Base-by-base conservation (phyloP, 2,113 vertebrate genomes). In the Rana temporaria region DNA sequence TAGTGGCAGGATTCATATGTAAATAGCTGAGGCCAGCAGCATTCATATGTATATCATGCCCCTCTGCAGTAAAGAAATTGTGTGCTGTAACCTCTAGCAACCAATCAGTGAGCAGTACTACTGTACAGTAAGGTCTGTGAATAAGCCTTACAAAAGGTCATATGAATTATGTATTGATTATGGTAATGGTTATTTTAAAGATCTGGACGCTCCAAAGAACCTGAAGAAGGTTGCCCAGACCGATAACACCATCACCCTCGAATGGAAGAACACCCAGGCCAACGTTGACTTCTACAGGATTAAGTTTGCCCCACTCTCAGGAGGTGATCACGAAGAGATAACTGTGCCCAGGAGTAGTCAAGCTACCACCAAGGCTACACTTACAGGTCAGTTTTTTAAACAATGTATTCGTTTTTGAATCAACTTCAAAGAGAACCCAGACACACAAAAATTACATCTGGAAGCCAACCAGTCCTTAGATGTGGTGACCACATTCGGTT, bases 281-380 rank as follows among this genome's bases (percentile, higher is more conserved):
- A 85, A 90, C 0, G 89, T 96, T 0, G 93, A 95, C 63, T 94
- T 81, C 83, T 99, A 98, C 78, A 91, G 97, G 55, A 95, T 99
- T 79, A 99, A 99, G 86, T 99, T 96, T 0, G 97, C 97, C 11
- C 96, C 98, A 57, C 93, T 99, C 86, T 96, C 98, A 4, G 98
- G 97, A 71, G 97, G 96, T 0, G 96, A 96, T 59, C 98, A 99
- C 0, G 90, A 95, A 0, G 97, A 99, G 85, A 64, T 96, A 17
- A 94, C 96, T 0, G 95, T 98, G 84, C 90, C 92, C 2, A 92
- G 91, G 19, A 94, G 95, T 82, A 89, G 78, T 24, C 91, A 95
- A 78, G 90, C 92, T 75, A 96, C 90, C 60, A 98, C 97, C 30
- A 95, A 93, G 88, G 92, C 93, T 60, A 97, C 91, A 0, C 95